Base-by-base conservation (phyloP, 30 jellyfish, hydroid and myxozoan species). In the Morbakka virulenta region DNA sequence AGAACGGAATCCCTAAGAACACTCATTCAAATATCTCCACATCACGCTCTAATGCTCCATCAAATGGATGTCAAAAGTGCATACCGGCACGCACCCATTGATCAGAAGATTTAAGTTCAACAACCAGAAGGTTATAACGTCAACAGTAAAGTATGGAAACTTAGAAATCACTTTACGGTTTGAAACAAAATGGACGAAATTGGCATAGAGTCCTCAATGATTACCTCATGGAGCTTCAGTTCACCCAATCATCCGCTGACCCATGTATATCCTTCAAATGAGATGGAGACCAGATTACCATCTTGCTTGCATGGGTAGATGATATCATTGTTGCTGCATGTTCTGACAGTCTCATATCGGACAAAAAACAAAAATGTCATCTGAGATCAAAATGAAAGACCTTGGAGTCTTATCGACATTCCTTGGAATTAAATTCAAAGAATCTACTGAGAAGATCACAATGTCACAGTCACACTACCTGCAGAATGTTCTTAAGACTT, bases 11-110 rank as follows among this genome's bases (percentile, higher is more conserved):
- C 87, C 6, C 22, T 76, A 0, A 3, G 87, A 76, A 28, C 32
- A 1, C 87, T 76, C 1, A 31, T 79, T 52, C 86, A 79, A 21
- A 2, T 32, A 12, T 74, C 74, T 9, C 62, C 36, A 2, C 88
- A 79, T 4, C 1, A 79, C 17, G 88, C 21, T 53, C 52, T 31
- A 61, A 0, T 79, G 11, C 53, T 79, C 17, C 88, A 66, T 14
- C 89, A 79, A 66, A 79, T 79, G 92, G 89, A 79, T 79, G 89
- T 79, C 27, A 79, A 79, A 28, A 27, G 89, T 4, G 89, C 89
- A 25, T 79, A 79, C 53, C 81, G 64, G 3, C 89, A 79, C 1
- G 89, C 80, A 11, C 89, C 89, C n/a, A 69, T 79, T 30, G 69
- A 79, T 26, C 25, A 24, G 13, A 88, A 79, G 2, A 41, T 69